phyloP scores from a whole-genome alignment of 64 coral and sea anemone species.

The Catalaphyllia jardinei region DNA sequence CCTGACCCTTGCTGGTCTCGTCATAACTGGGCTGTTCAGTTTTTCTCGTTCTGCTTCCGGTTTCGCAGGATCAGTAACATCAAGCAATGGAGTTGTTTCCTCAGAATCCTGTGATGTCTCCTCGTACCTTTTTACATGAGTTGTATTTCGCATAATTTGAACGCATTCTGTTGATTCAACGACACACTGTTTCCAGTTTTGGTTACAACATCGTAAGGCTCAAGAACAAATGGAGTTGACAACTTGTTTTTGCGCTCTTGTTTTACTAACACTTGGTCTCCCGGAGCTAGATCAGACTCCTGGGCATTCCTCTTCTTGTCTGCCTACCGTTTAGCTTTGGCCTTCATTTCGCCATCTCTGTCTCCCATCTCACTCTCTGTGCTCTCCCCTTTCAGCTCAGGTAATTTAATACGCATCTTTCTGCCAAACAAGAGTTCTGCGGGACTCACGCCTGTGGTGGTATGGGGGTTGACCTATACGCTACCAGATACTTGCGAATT shows the following conservation, averaged over 20 bases:
- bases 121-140: slow-evolving; percentile 34
- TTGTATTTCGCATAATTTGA: slow-evolving; percentile 19
- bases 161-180: slow-evolving; percentile 24
- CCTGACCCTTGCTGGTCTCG: not conserved
- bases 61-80: not conserved
- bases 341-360: slow-evolving; percentile 35
- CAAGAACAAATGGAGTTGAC: slow-evolving; percentile 33
- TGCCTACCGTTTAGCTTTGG: slow-evolving; percentile 11
- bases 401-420: not conserved
- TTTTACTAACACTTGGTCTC: slow-evolving; percentile 20
- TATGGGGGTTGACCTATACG: no score
- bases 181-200: slow-evolving; percentile 8
- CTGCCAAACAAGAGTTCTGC: no score
- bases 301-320: slow-evolving; percentile 34
- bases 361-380: not conserved
- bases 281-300: slow-evolving; percentile 5
- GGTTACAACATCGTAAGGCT: slow-evolving; percentile 37
- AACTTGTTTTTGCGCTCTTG: slow-evolving; percentile 42
- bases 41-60: not conserved
- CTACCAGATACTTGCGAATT: not conserved
- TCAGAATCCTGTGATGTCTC: not conserved
- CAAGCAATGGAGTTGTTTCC: not conserved
- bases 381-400: not conserved
- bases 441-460: no score
- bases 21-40: not conserved